Percentiles rank a stretch among this genome's conserved stretches.
phyloP scores from a whole-genome alignment of 2,797 vertebrate genomes.

The Sciaenops ocellatus region DNA sequence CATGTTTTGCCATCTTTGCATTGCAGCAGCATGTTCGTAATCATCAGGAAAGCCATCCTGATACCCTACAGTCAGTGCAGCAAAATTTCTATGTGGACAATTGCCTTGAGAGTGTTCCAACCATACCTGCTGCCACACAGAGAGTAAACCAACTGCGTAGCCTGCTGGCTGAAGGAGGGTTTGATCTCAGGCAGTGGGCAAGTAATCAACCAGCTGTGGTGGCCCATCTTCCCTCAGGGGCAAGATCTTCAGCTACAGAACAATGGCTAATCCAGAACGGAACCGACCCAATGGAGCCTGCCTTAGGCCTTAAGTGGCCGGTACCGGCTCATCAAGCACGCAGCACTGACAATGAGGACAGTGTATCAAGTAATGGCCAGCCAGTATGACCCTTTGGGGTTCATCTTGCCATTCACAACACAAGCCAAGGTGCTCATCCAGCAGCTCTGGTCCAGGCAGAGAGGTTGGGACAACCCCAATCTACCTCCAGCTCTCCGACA shows the following conservation, averaged over 20 bases:
- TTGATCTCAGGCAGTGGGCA: slow-evolving; percentile 31
- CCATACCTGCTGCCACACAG: background rate
- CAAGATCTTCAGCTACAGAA: slow-evolving; percentile 8
- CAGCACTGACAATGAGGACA: background rate
- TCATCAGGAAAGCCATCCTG: background rate
- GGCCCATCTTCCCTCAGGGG: background rate
- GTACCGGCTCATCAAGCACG: background rate
- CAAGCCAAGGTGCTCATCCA: slow-evolving; percentile 33
- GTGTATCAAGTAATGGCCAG: slow-evolving; percentile 27
- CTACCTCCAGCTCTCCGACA: background rate
- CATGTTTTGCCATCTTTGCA: slow-evolving; percentile 23
- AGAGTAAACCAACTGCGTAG: background rate
- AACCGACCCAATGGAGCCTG: slow-evolving; percentile 6
- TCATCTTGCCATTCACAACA: slow-evolving; percentile 40
- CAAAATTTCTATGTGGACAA: slow-evolving; percentile 35
- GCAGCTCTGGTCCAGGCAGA: slow-evolving; percentile 23
- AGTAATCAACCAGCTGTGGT: slow-evolving; percentile 20
- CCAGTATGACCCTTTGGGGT: slow-evolving; percentile 46
- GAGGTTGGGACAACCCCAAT: slow-evolving; percentile 34
- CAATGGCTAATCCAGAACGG: slow-evolving; percentile 18
- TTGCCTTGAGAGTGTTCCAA: slow-evolving; percentile 14
- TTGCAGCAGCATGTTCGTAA: background rate
- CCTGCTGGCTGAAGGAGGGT: slow-evolving; percentile 16
- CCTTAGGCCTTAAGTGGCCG: slow-evolving; percentile 34
- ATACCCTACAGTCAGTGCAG: background rate